phyloP scores from a whole-genome alignment of 2,113 vertebrate genomes.

The Asarcornis scutulata region DNA sequence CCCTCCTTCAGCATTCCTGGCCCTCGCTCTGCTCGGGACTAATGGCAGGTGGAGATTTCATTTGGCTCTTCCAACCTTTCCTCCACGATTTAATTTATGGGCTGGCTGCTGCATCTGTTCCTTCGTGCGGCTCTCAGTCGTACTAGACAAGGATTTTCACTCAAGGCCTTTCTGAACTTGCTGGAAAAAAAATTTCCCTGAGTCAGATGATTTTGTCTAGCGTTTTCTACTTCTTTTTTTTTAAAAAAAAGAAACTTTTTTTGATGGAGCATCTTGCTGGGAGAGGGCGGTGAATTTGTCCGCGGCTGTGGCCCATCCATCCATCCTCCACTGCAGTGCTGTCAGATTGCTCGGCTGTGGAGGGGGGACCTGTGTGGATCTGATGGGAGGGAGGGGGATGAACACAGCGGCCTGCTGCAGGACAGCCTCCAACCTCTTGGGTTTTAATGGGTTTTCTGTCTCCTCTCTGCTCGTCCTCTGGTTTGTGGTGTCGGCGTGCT shows the following conservation, averaged over 20 bases:
- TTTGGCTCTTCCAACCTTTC: constrained; percentile 35
- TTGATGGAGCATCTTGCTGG: not conserved
- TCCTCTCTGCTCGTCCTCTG: not conserved
- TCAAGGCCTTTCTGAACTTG: not conserved
- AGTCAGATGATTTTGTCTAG: not conserved
- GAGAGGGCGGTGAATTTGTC: not conserved
- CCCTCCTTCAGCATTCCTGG: not conserved
- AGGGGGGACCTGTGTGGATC: not conserved
- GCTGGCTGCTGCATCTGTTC: not conserved
- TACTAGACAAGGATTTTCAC: not conserved
- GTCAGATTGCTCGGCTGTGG: not conserved
- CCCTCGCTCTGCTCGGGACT: not conserved
- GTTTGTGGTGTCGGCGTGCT: rapidly evolving
- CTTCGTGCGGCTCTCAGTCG: not conserved
- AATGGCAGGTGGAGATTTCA: constrained; percentile 7
- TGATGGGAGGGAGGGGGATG: not conserved
- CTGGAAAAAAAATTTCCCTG: not conserved
- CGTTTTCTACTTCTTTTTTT: not conserved
- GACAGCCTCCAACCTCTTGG: not conserved
- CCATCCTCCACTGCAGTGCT: not conserved
- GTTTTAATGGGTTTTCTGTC: not conserved
- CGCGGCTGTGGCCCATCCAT: not conserved
- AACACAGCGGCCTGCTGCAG: not conserved
- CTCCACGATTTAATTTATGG: not conserved
- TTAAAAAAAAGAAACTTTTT: too few species aligned